A percentile compares a stretch with the other conserved stretches of the same genome.
Evolutionary conservation across 2,888 invertebrate species (phyloP).

Genomic region (Yponomeuta malinellus): DNA sequence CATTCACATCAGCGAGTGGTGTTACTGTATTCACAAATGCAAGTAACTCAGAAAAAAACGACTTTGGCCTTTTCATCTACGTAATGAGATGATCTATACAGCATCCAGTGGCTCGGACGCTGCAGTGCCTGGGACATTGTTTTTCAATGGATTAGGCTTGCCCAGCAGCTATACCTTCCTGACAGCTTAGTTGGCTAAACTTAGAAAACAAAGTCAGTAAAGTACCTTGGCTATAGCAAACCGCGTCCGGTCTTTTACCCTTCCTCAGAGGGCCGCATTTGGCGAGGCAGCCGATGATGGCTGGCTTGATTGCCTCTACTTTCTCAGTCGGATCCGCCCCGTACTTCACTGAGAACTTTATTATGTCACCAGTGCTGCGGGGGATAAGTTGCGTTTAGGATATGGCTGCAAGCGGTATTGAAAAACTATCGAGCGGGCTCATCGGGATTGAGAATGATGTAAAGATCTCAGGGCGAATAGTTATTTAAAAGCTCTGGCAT

Average conservation of each 20-base stretch:
- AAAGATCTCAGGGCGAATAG: no score
- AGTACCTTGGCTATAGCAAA: constrained; percentile 76
- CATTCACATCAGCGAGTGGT: no score
- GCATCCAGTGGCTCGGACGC: no score
- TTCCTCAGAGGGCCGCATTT: constrained; percentile 74
- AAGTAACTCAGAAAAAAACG: background rate
- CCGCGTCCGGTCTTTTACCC: constrained; percentile 71
- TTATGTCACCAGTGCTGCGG: constrained; percentile 72
- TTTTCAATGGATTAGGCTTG: no score
- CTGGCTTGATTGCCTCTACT: constrained; percentile 70
- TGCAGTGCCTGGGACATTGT: no score
- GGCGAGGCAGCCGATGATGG: constrained; percentile 79
- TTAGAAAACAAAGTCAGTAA: background rate
- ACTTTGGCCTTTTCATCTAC: no score
- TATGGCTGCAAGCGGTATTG: no score
- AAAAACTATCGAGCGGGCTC: no score
- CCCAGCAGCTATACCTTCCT: no score
- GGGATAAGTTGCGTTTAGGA: background rate
- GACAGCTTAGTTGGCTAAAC: background rate
- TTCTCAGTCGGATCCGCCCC: constrained; percentile 71
- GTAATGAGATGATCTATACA: no score
- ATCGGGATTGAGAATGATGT: no score
- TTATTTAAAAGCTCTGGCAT: background rate
- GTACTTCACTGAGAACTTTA: constrained; percentile 70
- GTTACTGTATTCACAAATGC: no score